Conservation (phyloP, 2,113 vertebrate species). For the Cavia aperea region DNA sequence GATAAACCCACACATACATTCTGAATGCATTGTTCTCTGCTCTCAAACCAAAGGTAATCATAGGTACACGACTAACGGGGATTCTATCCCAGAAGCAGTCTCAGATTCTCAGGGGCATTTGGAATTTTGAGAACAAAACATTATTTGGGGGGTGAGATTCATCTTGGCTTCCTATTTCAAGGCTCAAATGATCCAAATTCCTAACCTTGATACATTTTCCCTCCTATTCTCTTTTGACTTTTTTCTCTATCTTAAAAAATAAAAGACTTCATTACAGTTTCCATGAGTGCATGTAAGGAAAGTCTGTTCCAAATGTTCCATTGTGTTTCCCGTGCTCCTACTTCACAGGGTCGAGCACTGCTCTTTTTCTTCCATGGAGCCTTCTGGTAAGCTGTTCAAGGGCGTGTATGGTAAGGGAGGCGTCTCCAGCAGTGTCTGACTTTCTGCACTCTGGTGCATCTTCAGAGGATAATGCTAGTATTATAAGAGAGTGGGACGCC, state of each 20-base stretch:
- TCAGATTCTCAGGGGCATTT: not conserved
- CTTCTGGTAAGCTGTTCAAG: not conserved
- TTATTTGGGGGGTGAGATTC: not conserved
- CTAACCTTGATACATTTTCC: not conserved
- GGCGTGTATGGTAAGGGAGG: fast-evolving
- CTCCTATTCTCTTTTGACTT: not conserved
- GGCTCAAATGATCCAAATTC: not conserved
- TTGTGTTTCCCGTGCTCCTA: not conserved
- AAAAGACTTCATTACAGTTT: not conserved
- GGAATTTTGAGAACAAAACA: not conserved
- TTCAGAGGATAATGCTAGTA: not conserved
- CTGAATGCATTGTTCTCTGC: not conserved
- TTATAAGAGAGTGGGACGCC: not conserved
- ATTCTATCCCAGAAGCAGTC: not conserved
- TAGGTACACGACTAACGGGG: not conserved
- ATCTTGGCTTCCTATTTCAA: conserved; percentile 15
- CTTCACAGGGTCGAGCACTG: not conserved
- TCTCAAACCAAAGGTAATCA: not conserved
- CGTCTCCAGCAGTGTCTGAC: not conserved
- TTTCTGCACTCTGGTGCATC: not conserved
- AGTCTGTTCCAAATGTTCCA: not conserved
- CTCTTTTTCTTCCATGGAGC: not conserved
- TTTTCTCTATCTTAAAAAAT: not conserved
- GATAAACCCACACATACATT: conserved; percentile 47
- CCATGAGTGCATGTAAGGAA: not conserved